A percentile compares a stretch with the other conserved stretches of the same genome.
phyloP scores from a whole-genome alignment of 2,113 vertebrate species.

The Hippocampus barbouri region DNA sequence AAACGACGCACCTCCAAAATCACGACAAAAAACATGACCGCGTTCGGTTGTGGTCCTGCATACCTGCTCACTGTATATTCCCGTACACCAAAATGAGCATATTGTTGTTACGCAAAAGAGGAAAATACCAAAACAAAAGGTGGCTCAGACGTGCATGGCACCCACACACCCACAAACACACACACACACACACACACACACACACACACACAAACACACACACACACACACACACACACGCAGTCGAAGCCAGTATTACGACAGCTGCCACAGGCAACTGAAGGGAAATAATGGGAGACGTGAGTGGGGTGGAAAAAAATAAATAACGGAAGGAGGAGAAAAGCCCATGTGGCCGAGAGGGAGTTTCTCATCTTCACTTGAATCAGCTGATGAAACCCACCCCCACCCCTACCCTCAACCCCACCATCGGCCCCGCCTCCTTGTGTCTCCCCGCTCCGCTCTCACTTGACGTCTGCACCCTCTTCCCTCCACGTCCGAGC shows the following conservation, averaged over 20 bases:
- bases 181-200: not conserved
- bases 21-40: too few species aligned
- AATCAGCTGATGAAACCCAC: slow-evolving; percentile 58
- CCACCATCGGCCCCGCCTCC: not conserved
- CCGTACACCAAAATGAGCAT: not conserved
- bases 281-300: slow-evolving; percentile 41
- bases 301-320: slow-evolving; percentile 19
- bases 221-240: slow-evolving; percentile 9
- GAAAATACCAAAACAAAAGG: not conserved
- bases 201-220: slow-evolving; percentile 16
- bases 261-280: slow-evolving; percentile 50
- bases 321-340: slow-evolving; percentile 51
- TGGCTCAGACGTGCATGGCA: not conserved
- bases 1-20: too few species aligned
- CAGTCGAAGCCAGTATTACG: slow-evolving; percentile 22
- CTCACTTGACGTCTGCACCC: slow-evolving; percentile 12
- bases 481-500: slow-evolving; percentile 35
- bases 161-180: slow-evolving; percentile 6
- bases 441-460: slow-evolving; percentile 21
- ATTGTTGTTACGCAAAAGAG: not conserved
- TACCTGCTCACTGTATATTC: not conserved
- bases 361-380: slow-evolving; percentile 63
- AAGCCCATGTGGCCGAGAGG: slow-evolving; percentile 63
- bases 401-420: not conserved
- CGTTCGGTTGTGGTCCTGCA: not conserved